Percentiles rank a stretch among this genome's conserved stretches.
Conservation (phyloP, 1,140 invertebrate species). For the Ostrea edulis region DNA sequence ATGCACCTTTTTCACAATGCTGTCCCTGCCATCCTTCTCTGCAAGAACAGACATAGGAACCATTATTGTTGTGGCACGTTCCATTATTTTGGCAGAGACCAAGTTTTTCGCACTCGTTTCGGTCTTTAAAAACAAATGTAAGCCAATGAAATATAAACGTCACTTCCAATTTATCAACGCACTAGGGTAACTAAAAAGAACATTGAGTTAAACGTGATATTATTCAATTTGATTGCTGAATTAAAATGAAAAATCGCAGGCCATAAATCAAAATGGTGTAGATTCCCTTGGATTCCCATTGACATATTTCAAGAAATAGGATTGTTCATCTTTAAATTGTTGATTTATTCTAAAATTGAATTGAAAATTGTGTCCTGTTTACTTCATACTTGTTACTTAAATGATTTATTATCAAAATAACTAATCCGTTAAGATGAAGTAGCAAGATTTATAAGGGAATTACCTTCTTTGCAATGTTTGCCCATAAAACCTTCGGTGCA, state of each 20-base stretch:
- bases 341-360: not conserved
- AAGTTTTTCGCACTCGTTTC: conserved; percentile 33
- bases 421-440: not conserved
- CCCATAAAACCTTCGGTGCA: conserved; percentile 45
- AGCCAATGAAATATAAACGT: not conserved
- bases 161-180: not conserved
- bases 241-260: not conserved
- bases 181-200: not conserved
- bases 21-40: conserved; percentile 41
- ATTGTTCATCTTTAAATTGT: not conserved
- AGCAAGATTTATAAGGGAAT: conserved; percentile 5
- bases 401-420: conserved; percentile 9
- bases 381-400: not conserved
- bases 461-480: conserved; percentile 40
- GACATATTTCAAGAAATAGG: not conserved
- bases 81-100: conserved; percentile 45
- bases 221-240: not conserved
- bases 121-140: not conserved
- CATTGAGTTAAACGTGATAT: not conserved
- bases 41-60: conserved; percentile 42
- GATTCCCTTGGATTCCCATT: not conserved
- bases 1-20: conserved; percentile 32
- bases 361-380: not conserved
- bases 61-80: conserved; percentile 42
- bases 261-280: not conserved